Evolutionary conservation across 23 tunicate genomes (phyloP), one percentile per base, ranked within the genome.

Genomic region (Styela plicata): DNA sequence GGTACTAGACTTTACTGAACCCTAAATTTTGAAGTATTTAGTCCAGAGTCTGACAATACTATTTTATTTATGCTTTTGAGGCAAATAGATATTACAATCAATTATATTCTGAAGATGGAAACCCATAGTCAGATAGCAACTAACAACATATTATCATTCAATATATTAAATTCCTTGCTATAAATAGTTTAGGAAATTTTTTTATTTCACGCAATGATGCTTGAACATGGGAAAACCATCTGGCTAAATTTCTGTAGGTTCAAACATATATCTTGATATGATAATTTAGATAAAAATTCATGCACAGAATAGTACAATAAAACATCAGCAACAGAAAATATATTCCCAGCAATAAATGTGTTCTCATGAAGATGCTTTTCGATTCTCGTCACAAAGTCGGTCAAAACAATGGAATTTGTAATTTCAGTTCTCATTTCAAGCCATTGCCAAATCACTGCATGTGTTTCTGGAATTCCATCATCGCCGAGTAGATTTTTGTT

Each of bases 151-250:
- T 44, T 44, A 7, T 66, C 31, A 66, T 32, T 73, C 52, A 32
- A 73, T 34, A 32, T 31, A 23, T 73, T 34, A 31, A 31, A 23
- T 32, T 73, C 44, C 37, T 76, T 52, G 66, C 18, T 7, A 76
- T 76, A 1, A 10, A 5, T 2, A 76, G 63, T 20, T 36, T 27
- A 10, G 36, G 36, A n/a, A 0, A 76, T 22, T 53, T 44, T 20
- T 76, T 24, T 52, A 21, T 0, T 76, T 33, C 22, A 10, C 30
- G 28, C 25, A 20, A 21, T 0, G 20, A 44, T 7, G 81, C 21
- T 29, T 76, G 81, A 76, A 76, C 81, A 76, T 76, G 1, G 28
- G 66, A 76, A 44, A 76, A 36, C 81, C 81, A 76, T 44, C 81
- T 36, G 27, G 81, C 64, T 21, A 76, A 33, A 53, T 76, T 76